Percentiles rank a stretch among this genome's conserved stretches.
phyloP scores from a whole-genome alignment of 2,888 invertebrate species.

The Machimus atricapillus region DNA sequence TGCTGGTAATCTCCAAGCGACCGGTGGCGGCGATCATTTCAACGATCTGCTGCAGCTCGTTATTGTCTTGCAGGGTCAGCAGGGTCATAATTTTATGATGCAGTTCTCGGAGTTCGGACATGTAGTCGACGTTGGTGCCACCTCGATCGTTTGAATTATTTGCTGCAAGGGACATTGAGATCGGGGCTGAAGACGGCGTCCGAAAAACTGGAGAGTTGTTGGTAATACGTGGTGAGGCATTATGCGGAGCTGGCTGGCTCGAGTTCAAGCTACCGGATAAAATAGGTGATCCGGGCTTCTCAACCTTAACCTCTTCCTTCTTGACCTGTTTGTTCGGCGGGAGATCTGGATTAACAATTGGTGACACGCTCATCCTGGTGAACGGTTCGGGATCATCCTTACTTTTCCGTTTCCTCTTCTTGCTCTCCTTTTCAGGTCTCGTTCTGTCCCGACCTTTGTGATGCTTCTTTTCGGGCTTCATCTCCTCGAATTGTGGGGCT shows the following conservation, averaged over 20 bases:
- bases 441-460: conserved; percentile 67
- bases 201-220: conserved; percentile 50
- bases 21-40: conserved; percentile 90
- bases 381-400: conserved; percentile 62
- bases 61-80: conserved; percentile 81
- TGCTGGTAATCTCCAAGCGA: conserved; percentile 84
- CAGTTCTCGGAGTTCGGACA: conserved; percentile 79
- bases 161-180: conserved; percentile 47
- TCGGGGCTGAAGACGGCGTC: conserved; percentile 46
- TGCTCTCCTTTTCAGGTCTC: conserved; percentile 68
- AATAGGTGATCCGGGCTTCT: conserved; percentile 59
- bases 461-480: conserved; percentile 65
- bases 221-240: conserved; percentile 51
- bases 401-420: conserved; percentile 71
- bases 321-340: conserved; percentile 57
- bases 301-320: conserved; percentile 55
- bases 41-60: conserved; percentile 84
- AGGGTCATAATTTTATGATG: conserved; percentile 90
- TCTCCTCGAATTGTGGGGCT: conserved; percentile 56
- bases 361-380: conserved; percentile 54
- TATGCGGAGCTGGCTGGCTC: background rate
- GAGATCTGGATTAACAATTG: conserved; percentile 58
- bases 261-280: background rate
- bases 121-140: conserved; percentile 69
- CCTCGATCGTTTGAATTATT: conserved; percentile 45